phyloP scores from a whole-genome alignment of 2,797 vertebrate genomes.

The Aythya fuligula region DNA sequence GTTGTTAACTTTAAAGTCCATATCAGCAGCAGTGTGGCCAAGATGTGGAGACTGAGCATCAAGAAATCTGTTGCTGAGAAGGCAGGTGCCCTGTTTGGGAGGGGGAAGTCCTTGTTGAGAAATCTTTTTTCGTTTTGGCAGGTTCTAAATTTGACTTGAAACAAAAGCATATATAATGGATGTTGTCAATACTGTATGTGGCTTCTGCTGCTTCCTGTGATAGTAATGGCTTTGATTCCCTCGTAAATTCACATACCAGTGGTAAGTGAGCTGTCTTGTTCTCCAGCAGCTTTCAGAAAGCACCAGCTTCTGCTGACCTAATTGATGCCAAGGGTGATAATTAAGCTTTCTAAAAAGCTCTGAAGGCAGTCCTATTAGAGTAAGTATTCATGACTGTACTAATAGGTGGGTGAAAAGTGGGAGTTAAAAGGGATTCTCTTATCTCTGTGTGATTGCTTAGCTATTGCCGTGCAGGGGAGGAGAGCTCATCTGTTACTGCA shows the following conservation, averaged over 20 bases:
- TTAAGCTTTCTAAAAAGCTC: neutral
- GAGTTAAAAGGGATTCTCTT: constrained; percentile 28
- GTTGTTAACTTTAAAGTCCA: neutral
- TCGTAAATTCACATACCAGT: neutral
- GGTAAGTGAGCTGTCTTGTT: neutral
- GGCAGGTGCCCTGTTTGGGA: neutral
- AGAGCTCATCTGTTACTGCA: neutral
- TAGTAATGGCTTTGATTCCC: neutral
- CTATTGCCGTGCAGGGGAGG: neutral
- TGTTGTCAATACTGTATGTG: accelerated
- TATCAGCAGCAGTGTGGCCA: neutral
- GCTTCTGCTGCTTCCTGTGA: neutral
- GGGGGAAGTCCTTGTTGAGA: neutral
- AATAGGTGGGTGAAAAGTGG: constrained; percentile 14
- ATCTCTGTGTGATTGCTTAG: neutral
- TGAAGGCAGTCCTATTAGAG: neutral
- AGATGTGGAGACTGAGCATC: neutral
- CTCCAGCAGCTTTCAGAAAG: neutral
- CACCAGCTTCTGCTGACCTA: neutral
- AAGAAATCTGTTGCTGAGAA: neutral
- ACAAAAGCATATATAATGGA: neutral
- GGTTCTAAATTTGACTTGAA: neutral
- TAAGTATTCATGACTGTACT: neutral
- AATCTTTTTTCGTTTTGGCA: neutral
- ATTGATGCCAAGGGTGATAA: neutral